phyloP scores from a whole-genome alignment of 1,140 invertebrate species.

The Heliconius melpomene region DNA sequence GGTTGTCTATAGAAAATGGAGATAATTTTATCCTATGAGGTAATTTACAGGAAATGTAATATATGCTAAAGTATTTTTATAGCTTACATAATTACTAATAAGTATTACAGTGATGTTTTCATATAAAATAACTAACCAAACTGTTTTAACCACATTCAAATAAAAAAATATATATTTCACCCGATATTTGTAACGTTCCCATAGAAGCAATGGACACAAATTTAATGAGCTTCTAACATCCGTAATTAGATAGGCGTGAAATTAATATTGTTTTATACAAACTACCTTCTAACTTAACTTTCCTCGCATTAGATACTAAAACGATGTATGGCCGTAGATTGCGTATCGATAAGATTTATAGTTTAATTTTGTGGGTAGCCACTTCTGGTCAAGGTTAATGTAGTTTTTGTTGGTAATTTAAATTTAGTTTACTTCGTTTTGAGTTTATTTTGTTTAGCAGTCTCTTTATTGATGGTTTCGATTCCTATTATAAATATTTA shows the following conservation, averaged over 20 bases:
- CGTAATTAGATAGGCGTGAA: conserved; percentile 51
- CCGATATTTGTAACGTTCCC: background rate
- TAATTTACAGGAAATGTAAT: too few species aligned
- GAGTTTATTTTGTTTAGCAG: background rate
- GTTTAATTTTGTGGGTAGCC: conserved; percentile 28
- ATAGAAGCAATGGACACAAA: conserved; percentile 39
- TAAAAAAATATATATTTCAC: too few species aligned
- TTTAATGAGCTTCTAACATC: conserved; percentile 42
- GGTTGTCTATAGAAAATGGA: too few species aligned
- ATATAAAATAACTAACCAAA: background rate
- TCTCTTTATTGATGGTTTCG: too few species aligned
- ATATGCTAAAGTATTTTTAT: too few species aligned
- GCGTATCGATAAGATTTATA: conserved; percentile 34
- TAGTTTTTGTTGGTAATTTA: conserved; percentile 11
- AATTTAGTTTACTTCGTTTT: background rate
- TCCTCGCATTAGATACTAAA: conserved; percentile 24
- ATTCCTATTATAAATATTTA: too few species aligned
- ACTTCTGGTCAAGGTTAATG: conserved; percentile 23
- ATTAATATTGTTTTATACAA: conserved; percentile 46
- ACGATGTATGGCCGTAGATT: conserved; percentile 13
- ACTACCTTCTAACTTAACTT: conserved; percentile 25
- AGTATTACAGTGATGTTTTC: background rate
- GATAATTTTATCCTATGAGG: too few species aligned
- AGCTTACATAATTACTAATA: too few species aligned
- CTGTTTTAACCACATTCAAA: too few species aligned